These are phyloP conservation scores for Salpingus planirostris DNA, from an alignment of 2,888 invertebrate species.

Conservation along the genomic window DNA sequence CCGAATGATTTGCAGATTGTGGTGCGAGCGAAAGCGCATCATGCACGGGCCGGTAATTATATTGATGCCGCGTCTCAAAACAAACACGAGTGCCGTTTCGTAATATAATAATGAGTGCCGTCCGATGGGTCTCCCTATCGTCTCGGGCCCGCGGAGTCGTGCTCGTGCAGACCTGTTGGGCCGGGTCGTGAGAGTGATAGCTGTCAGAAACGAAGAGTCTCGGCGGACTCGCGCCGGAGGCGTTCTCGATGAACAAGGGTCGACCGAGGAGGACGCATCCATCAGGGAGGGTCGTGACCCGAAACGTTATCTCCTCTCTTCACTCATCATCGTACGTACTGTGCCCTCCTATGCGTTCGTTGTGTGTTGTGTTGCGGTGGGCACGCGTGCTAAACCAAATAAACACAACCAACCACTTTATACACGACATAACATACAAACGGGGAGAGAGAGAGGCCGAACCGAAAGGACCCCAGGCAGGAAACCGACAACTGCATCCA, in stretches of 20 bases:
- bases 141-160: too few species aligned
- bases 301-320: too few species aligned
- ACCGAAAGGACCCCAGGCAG: too few species aligned
- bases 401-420: conserved; percentile 1
- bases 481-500: too few species aligned
- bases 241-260: conserved; percentile 11
- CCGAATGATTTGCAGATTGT: too few species aligned
- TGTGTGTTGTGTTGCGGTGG: conserved; percentile 22
- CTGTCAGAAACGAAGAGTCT: conserved; percentile 30
- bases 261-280: conserved; percentile 13
- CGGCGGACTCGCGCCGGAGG: conserved; percentile 13
- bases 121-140: too few species aligned
- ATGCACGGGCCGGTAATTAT: conserved; percentile 28
- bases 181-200: conserved; percentile 36
- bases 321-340: too few species aligned
- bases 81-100: conserved; percentile 30
- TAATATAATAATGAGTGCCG: conserved; percentile 12
- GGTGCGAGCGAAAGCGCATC: too few species aligned
- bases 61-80: conserved; percentile 31
- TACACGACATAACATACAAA: too few species aligned
- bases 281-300: conserved; percentile 23
- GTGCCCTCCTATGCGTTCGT: conserved; percentile 15
- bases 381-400: conserved; percentile 21
- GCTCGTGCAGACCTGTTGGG: conserved; percentile 21
- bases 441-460: too few species aligned